Evolutionary conservation across 2,888 invertebrate species (phyloP), one percentile per base, ranked within the genome.

Genomic region (Sarcophaga caerulescens): DNA sequence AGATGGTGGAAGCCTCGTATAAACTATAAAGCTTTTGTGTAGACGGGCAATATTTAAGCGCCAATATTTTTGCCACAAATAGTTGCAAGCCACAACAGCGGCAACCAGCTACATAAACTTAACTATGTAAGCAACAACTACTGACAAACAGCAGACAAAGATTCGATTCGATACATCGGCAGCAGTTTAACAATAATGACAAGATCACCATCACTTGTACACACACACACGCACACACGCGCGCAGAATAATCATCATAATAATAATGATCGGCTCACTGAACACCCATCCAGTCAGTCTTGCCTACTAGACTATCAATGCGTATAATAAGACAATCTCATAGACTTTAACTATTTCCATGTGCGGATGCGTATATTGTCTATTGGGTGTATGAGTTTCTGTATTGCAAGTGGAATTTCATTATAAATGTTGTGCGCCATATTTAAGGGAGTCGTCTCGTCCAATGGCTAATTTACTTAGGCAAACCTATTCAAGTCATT

Each of bases 11-110:
- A 79, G 79, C 70, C 81, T 69, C 73, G 66, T 21, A 21, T 45
- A 77, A 65, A 77, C 68, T 60, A 52, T 52, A 63, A 80, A 80
- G 69, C 52, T 77, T 81, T 66, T 76, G 85, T 80, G 83, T 59
- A 75, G 80, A 77, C 83, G 73, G 68, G 44, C 78, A 75, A 77
- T 84, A 70, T 75, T 68, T 78, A 78, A 86, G 86, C 84, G 86
- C 86, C 86, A 84, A 86, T 80, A 80, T 84, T 75, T 60, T 78
- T 83, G 79, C 75, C 71, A 80, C 66, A 77, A 76, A 81, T 78
- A 66, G 65, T 71, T 47, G 59, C 73, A 59, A 74, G 45, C 45
- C 35, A 0, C 35, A 4, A 10, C 35, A 35, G 35, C 35, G 35
- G 57, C 69, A 81, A 76, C 17, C 11, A 14, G 19, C 21, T 35